Base-by-base conservation (phyloP, 1,140 invertebrate genomes). In the Drosophila subobscura region DNA sequence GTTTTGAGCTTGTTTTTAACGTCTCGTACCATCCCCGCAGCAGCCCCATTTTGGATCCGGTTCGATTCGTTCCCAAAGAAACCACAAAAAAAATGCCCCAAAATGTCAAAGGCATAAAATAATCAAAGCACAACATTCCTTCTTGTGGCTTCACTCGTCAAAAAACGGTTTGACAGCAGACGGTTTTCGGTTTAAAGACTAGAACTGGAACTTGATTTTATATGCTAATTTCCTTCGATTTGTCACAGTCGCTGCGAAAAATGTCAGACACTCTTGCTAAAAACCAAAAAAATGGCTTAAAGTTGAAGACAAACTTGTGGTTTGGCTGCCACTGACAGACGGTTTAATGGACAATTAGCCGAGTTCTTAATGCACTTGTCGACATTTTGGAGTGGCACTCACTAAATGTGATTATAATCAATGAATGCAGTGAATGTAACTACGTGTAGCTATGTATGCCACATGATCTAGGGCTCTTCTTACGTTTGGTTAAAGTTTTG, bases 81-180 rank as follows among this genome's bases (percentile, higher is more conserved):
- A 67, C 67, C 60, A 80, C 10, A 25, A 60, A 60, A 60, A 56
- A 76, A 71, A 51, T 49, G 47, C 45, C 41, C 57, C 70, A 59
- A 86, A 86, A 86, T 86, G 81, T 86, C 81, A 86, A 86, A 86
- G 81, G 83, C 83, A 68, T 74, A 54, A 37, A 37, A 83, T 70
- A 77, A 73, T 70, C 46, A 45, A 72, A 60, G 54, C 55, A 67
- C 50, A 61, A 3, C 44, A 20, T 37, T 37, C 57, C 61, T 72
- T 55, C 68, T 67, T 67, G 23, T 37, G 33, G 33, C 14, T 16
- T 40, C 58, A 53, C 57, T 72, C 68, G 70, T 72, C 70, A 72
- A 72, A 47, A 27, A 29, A 37, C 33, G 33, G 10, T 37, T 14
- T 41, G 14, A 29, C 49, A 25, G 23, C 49, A 25, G 23, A 22